Evolutionary conservation across 2,113 vertebrate species (phyloP), one percentile per base, ranked within the genome.

Genomic region (Picathartes gymnocephalus): DNA sequence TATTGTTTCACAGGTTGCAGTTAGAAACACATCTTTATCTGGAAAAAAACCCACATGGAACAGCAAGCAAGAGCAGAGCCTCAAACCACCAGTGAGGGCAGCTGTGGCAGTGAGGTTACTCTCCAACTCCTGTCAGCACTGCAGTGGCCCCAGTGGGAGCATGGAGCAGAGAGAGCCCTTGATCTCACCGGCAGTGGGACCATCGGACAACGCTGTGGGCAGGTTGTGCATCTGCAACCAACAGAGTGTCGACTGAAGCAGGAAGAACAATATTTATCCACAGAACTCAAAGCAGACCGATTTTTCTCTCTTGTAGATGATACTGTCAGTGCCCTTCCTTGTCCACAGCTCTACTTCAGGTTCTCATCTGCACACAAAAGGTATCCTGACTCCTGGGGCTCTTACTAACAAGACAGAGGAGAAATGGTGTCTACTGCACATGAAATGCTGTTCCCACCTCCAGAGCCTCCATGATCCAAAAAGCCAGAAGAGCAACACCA

Each of bases 401-500:
- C 57, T 78, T 31, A 37, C 33, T 79, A 90, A 72, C 23, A 77
- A 77, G 50, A 47, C 60, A 80, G 74, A 88, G 58, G 61, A 78
- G 51, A 88, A 83, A 57, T 3, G 2, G 60, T 65, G 23, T 44
- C 81, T 65, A 47, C 58, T 54, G 57, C 23, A 24, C 53, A 70
- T 17, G 8, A 82, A 87, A 79, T 44, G 50, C 45, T 74, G 80
- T 45, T 85, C 66, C 66, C 87, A 72, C 65, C 66, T 92, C 82
- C 85, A 86, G 62, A 81, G n/a, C 70, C 88, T 73, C 77, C 50
- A 39, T 0, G 64, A 90, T 86, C 76, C 61, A 83, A 86, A 91
- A 88, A 97, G 71, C 57, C 92, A 92, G 69, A 95, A 96, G 76
- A 78, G 72, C 64, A 94, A 92, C 72, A 81, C 88, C 88, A 95